phyloP scores from a whole-genome alignment of 2,113 vertebrate genomes.

The Psittacula cyanocephala region DNA sequence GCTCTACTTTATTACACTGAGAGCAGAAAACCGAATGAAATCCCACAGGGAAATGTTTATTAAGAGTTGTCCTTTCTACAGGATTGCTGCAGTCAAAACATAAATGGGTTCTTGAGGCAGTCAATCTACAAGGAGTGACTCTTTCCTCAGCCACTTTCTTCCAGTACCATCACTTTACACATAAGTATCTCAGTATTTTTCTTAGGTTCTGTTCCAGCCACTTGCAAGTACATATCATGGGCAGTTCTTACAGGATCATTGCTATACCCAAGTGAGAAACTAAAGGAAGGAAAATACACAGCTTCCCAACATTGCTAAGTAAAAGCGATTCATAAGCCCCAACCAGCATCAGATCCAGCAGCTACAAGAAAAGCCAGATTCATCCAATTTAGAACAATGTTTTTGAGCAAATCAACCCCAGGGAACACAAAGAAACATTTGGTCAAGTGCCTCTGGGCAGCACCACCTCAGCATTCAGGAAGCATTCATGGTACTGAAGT shows the following conservation, averaged over 20 bases:
- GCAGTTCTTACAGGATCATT: not conserved
- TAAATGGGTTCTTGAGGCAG: not conserved
- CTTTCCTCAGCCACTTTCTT: not conserved
- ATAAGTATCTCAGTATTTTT: not conserved
- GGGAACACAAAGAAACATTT: not conserved
- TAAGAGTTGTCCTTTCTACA: not conserved
- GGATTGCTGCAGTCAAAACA: not conserved
- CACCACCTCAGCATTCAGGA: not conserved
- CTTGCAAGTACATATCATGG: not conserved
- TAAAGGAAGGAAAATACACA: not conserved
- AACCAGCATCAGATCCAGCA: not conserved
- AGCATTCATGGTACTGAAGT: not conserved
- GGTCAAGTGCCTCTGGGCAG: not conserved
- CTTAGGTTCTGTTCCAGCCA: not conserved
- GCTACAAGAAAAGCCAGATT: not conserved
- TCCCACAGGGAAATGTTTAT: conserved; percentile 21
- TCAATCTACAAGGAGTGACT: not conserved
- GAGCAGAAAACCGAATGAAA: not conserved
- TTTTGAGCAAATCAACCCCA: not conserved
- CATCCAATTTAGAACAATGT: not conserved
- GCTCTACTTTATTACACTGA: not conserved
- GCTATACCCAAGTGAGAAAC: not conserved
- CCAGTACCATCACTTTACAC: not conserved
- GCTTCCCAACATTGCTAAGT: not conserved
- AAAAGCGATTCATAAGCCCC: not conserved